Evolutionary conservation across 2,888 invertebrate genomes (phyloP).

Genomic region (Cheilosia variabilis): DNA sequence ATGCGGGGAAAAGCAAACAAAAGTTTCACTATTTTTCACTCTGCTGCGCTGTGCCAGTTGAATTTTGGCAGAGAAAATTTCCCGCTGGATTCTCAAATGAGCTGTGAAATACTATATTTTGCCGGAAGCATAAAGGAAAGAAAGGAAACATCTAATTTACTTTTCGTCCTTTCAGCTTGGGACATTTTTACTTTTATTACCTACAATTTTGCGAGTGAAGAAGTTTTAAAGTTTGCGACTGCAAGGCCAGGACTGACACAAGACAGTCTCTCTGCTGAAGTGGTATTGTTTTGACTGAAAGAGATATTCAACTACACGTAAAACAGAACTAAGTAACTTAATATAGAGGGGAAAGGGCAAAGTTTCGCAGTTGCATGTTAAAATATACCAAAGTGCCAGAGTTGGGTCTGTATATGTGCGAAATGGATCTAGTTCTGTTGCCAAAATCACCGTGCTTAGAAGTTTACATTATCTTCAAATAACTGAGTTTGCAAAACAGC

Average conservation of each 20-base stretch:
- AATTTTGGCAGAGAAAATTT: neutral
- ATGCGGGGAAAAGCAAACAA: slow-evolving; percentile 3
- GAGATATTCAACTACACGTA: slow-evolving; percentile 23
- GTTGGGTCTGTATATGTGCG: neutral
- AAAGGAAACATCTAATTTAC: slow-evolving; percentile 15
- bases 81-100: slow-evolving; percentile 36
- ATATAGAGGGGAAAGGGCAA: neutral
- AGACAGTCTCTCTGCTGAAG: neutral
- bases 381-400: neutral
- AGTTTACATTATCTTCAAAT: slow-evolving; percentile 19
- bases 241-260: neutral
- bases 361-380: slow-evolving; percentile 19
- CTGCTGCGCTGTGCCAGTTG: neutral
- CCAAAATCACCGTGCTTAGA: slow-evolving; percentile 9
- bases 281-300: slow-evolving; percentile 14
- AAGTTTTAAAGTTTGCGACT: slow-evolving; percentile 1
- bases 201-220: neutral
- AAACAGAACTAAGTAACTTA: slow-evolving; percentile 59
- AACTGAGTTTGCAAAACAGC: slow-evolving; percentile 12
- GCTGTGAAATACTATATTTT: slow-evolving; percentile 26
- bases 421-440: slow-evolving; percentile 5
- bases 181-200: slow-evolving; percentile 25
- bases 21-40: slow-evolving; percentile 23
- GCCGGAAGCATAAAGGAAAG: neutral
- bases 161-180: slow-evolving; percentile 9